Base-by-base conservation (phyloP, 2,113 vertebrate genomes). In the Vimba vimba region DNA sequence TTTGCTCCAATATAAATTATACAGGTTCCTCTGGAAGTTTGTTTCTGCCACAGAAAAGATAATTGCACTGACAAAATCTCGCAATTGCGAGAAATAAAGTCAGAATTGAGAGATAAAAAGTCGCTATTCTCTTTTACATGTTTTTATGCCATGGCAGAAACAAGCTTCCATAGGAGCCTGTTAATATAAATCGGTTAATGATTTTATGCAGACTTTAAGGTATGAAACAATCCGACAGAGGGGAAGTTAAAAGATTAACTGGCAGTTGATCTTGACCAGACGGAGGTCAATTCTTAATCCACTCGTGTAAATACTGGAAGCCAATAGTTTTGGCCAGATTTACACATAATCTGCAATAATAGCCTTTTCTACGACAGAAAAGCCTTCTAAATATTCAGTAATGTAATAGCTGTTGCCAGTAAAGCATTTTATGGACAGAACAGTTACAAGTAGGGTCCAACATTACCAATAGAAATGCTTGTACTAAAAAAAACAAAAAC, bases 281-380 rank as follows among this genome's bases (percentile, higher is more conserved):
- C 83, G 86, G 57, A 84, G 77, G 86, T 85, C 88, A 89, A 92
- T 90, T 39, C 75, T 89, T 95, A 93, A 94, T 94, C 92, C 88
- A 86, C 55, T 59, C 39, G 82, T 87, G 91, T 92, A 92, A 93
- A 94, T 89, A 90, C 43, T 79, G 91, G 79, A 39, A 57, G 87
- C 75, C 85, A 90, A 52, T 89, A 45, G 92, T 87, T 93, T 91
- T 90, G 85, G 79, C 60, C 36, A 6, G 85, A 68, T 90, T 87
- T 71, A 33, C 66, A 88, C 60, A n/a, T 94, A 93, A 93, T 60
- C 88, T 90, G 87, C 81, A 92, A 91, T 93, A 92, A 93, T 88
- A 91, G 85, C 86, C 62, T 87, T 90, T 91, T 91, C 77, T 86
- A 82, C 89, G 90, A 92, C 83, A 91, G 82, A 86, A 66, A 68